phyloP scores from a whole-genome alignment of 2,113 vertebrate species.

The Istiophorus platypterus region DNA sequence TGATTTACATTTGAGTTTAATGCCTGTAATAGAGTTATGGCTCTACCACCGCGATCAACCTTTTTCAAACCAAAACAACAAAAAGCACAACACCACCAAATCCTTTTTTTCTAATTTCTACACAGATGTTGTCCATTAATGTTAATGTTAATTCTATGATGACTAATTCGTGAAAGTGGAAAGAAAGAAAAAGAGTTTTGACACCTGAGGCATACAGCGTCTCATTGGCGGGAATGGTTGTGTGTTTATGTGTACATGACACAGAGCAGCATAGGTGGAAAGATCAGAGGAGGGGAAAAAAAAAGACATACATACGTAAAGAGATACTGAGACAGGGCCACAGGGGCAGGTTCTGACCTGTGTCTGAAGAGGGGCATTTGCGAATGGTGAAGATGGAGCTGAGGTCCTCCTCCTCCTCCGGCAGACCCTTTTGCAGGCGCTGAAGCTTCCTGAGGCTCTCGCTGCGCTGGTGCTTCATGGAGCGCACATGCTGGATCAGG shows the following conservation, averaged over 20 bases:
- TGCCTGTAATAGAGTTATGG: background rate
- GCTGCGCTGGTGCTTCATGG: constrained; percentile 98
- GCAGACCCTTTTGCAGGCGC: constrained; percentile 95
- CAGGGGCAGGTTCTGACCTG: constrained; percentile 85
- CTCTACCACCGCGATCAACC: background rate
- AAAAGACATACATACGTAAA: constrained; percentile 5
- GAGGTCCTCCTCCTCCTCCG: constrained; percentile 94
- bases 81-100: background rate
- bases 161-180: background rate
- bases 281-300: background rate
- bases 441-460: constrained; percentile 97
- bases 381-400: constrained; percentile 97
- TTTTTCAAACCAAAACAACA: background rate
- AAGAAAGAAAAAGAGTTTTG: background rate
- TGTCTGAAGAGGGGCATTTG: constrained; percentile 91
- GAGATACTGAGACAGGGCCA: constrained; percentile 2
- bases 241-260: constrained; percentile 17
- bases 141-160: background rate
- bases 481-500: constrained; percentile 98
- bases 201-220: background rate
- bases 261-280: background rate
- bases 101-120: background rate
- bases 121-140: background rate
- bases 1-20: background rate
- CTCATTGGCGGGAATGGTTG: background rate